These are phyloP conservation scores for Rhinogobio ventralis DNA, from an alignment of 2,797 vertebrate species.

Conservation along the genomic window DNA sequence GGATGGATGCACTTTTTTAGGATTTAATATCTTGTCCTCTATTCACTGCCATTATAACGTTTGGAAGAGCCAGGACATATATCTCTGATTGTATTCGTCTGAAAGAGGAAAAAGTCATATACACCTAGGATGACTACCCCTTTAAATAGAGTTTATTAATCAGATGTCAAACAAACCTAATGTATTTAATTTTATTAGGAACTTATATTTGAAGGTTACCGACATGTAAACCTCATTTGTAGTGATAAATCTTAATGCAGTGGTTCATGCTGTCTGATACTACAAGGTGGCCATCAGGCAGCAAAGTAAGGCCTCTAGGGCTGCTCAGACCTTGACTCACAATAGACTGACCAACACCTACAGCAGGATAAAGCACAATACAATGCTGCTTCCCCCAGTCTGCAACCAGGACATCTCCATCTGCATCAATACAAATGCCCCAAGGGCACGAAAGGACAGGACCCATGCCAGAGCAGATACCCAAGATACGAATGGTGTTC, in stretches of 20 bases:
- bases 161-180: background rate
- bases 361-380: slow-evolving; percentile 78
- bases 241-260: slow-evolving; percentile 82
- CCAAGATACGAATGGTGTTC: slow-evolving; percentile 79
- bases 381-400: slow-evolving; percentile 81
- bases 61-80: too few species aligned
- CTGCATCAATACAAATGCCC: slow-evolving; percentile 81
- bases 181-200: background rate
- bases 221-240: slow-evolving; percentile 65
- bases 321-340: slow-evolving; percentile 78
- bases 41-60: too few species aligned
- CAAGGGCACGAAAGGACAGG: slow-evolving; percentile 79
- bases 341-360: slow-evolving; percentile 72
- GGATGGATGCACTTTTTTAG: too few species aligned
- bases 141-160: background rate
- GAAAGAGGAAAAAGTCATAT: too few species aligned
- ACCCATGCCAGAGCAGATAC: slow-evolving; percentile 77
- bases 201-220: background rate
- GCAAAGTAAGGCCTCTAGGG: slow-evolving; percentile 78
- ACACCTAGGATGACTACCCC: too few species aligned
- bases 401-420: slow-evolving; percentile 79
- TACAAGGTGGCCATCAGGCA: slow-evolving; percentile 76
- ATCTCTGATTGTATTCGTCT: too few species aligned
- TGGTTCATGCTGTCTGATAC: slow-evolving; percentile 86
- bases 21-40: too few species aligned